Evolutionary conservation across 2,113 vertebrate genomes (phyloP).

Genomic region (Propithecus coquereli): DNA sequence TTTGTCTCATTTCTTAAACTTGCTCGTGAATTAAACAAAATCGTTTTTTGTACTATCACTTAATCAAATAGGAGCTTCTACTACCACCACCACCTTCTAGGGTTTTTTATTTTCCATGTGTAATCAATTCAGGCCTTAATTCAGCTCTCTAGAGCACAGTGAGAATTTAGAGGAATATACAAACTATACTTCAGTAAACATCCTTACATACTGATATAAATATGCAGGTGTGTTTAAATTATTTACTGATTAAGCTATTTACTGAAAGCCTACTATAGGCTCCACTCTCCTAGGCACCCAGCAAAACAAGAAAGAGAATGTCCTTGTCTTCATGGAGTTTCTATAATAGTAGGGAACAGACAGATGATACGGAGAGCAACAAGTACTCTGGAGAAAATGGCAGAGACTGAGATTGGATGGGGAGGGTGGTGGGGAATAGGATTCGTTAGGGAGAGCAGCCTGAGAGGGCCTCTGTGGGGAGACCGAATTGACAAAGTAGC

Average conservation of each 20-base stretch:
- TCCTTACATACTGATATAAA: background rate
- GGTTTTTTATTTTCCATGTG: background rate
- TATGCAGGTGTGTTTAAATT: background rate
- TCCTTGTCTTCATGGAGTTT: background rate
- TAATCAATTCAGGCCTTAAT: background rate
- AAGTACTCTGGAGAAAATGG: background rate
- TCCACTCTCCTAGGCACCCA: background rate
- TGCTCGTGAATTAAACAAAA: background rate
- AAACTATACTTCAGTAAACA: background rate
- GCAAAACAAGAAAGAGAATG: background rate
- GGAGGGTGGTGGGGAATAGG: no score
- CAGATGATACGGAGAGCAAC: accelerated
- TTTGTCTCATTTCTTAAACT: background rate
- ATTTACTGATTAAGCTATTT: background rate
- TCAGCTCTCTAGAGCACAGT: background rate
- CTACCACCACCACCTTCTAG: background rate
- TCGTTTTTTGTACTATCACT: background rate
- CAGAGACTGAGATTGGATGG: background rate
- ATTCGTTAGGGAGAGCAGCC: background rate
- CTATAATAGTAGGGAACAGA: background rate
- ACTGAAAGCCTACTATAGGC: background rate
- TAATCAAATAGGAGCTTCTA: background rate
- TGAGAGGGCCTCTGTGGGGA: background rate
- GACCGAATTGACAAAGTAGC: background rate
- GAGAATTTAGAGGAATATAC: background rate